Evolutionary conservation across 2,113 vertebrate genomes (phyloP).

Genomic region (Helogale parvula): DNA sequence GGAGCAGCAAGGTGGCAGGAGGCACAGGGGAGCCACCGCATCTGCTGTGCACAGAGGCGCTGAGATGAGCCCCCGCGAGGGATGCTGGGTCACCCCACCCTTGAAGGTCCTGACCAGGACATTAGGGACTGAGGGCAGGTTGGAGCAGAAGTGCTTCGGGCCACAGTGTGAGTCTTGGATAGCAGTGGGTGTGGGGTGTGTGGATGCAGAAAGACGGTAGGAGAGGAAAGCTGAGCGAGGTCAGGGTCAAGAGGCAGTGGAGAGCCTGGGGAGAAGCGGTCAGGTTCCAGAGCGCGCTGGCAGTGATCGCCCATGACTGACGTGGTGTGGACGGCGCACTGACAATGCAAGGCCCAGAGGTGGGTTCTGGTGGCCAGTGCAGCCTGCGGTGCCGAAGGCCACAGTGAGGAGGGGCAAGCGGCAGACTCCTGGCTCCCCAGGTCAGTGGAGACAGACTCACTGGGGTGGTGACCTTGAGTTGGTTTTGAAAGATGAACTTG

Average conservation of each 20-base stretch:
- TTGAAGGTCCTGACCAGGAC: background rate
- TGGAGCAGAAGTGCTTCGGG: background rate
- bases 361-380: background rate
- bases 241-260: background rate
- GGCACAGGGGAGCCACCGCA: background rate
- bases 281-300: too few species aligned
- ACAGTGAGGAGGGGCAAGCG: background rate
- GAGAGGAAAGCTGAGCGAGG: background rate
- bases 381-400: background rate
- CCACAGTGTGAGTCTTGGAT: background rate
- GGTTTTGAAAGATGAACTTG: background rate
- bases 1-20: background rate
- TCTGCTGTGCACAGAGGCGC: background rate
- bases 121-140: background rate
- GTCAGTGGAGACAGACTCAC: background rate
- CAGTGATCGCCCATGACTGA: background rate
- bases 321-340: background rate
- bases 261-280: background rate
- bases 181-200: background rate
- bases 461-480: background rate
- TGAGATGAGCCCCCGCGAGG: background rate
- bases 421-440: background rate
- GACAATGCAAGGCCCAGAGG: background rate
- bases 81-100: background rate
- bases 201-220: background rate